Evolutionary conservation across 2,888 invertebrate species (phyloP).

Genomic region (Drosophila mettleri): DNA sequence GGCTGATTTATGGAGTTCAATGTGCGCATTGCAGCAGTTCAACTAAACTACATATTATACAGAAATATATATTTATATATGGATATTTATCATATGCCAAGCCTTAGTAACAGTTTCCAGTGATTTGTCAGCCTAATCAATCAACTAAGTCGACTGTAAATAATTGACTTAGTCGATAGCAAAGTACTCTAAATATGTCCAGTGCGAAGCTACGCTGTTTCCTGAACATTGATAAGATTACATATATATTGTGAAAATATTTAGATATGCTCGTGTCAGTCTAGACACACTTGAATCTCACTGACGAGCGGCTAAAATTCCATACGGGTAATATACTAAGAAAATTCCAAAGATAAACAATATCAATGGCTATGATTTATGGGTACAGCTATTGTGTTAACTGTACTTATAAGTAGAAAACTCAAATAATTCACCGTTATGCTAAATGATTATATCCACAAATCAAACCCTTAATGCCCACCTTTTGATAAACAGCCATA

Average conservation of each 20-base stretch:
- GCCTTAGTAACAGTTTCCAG: conserved; percentile 3
- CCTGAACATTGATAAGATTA: conserved; percentile 48
- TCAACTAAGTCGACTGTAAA: conserved; percentile 60
- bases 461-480: conserved; percentile 16
- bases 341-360: conserved; percentile 12
- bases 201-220: conserved; percentile 20
- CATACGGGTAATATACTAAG: conserved; percentile 10
- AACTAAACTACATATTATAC: conserved; percentile 25
- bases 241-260: conserved; percentile 25
- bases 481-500: conserved; percentile 49
- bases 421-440: conserved; percentile 21
- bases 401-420: conserved; percentile 21
- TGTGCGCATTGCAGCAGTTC: conserved; percentile 24
- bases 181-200: conserved; percentile 55
- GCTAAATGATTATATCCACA: conserved; percentile 31
- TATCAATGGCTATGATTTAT: conserved; percentile 29
- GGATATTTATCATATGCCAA: background rate
- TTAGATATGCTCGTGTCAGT: conserved; percentile 15
- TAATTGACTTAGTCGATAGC: conserved; percentile 54
- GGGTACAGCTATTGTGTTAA: background rate
- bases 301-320: background rate
- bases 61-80: background rate
- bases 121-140: conserved; percentile 55
- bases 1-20: conserved; percentile 40
- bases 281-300: conserved; percentile 6